Conservation (phyloP, 1,140 invertebrate genomes). For the Meloidogyne floridensis region DNA sequence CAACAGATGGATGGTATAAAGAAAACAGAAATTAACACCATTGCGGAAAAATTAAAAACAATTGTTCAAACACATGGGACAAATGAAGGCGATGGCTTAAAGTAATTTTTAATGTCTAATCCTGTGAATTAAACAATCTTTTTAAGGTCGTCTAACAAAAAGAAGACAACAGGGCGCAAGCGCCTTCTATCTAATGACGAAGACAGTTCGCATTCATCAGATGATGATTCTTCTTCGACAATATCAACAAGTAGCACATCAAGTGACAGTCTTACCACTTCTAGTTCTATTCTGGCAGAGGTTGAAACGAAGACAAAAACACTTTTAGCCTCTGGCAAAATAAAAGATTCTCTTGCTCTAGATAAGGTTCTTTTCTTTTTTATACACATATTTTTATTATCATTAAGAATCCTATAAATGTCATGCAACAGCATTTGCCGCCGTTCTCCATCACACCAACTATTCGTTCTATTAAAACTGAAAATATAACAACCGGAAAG, state of each 20-base stretch:
- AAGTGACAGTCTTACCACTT: neutral
- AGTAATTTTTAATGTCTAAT: neutral
- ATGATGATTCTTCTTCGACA: conserved; percentile 3
- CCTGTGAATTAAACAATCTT: neutral
- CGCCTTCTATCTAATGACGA: neutral
- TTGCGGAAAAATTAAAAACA: conserved; percentile 20
- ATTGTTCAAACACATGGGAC: neutral
- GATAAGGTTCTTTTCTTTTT: too few relatives aligned
- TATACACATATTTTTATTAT: too few relatives aligned
- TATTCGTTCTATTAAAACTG: neutral
- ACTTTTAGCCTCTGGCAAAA: neutral
- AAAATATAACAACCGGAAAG: neutral
- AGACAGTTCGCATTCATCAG: neutral
- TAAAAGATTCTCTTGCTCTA: too few relatives aligned
- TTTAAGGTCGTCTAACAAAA: neutral
- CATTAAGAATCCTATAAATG: too few relatives aligned
- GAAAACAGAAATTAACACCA: conserved; percentile 8
- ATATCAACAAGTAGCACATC: neutral
- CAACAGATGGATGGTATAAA: neutral
- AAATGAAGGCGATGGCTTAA: neutral
- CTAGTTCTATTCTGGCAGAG: neutral
- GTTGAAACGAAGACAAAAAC: neutral
- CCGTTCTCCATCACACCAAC: neutral
- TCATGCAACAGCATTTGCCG: neutral
- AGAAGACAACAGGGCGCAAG: neutral